phyloP scores from a whole-genome alignment of 2,797 vertebrate genomes.

The Rhadinocentrus ornatus region DNA sequence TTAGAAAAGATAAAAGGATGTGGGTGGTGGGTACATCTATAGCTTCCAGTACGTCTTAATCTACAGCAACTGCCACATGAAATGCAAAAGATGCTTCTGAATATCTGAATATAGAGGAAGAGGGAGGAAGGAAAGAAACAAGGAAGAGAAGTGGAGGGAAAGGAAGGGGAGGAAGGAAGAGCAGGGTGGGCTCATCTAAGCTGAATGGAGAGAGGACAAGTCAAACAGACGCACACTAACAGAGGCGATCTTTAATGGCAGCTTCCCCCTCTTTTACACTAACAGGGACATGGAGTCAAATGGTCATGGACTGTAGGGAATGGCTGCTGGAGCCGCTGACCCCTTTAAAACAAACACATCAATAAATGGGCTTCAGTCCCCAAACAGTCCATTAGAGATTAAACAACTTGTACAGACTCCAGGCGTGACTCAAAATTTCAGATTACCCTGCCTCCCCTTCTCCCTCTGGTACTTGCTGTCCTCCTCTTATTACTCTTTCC shows the following conservation, averaged over 20 bases:
- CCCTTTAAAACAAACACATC: constrained; percentile 19
- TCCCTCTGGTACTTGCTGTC: neutral
- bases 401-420: constrained; percentile 55
- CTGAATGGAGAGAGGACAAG: constrained; percentile 21
- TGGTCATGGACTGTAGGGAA: constrained; percentile 43
- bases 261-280: constrained; percentile 37
- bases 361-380: constrained; percentile 1
- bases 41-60: constrained; percentile 3
- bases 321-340: constrained; percentile 39
- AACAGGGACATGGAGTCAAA: constrained; percentile 57
- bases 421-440: constrained; percentile 48
- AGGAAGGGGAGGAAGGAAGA: neutral
- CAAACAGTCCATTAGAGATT: constrained; percentile 60
- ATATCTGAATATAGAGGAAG: neutral
- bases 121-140: constrained; percentile 3
- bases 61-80: constrained; percentile 8
- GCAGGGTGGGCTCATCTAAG: constrained; percentile 16
- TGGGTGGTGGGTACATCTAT: neutral
- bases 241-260: constrained; percentile 45
- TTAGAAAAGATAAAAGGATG: neutral
- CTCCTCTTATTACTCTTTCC: neutral
- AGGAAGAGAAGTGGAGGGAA: constrained; percentile 4
- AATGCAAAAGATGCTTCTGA: constrained; percentile 22
- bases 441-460: constrained; percentile 13
- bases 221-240: constrained; percentile 15